A percentile compares a stretch with the other conserved stretches of the same genome.
These are phyloP conservation scores for Chinchilla lanigera DNA, from an alignment of 2,113 vertebrate genomes.

Conservation along the genomic window DNA sequence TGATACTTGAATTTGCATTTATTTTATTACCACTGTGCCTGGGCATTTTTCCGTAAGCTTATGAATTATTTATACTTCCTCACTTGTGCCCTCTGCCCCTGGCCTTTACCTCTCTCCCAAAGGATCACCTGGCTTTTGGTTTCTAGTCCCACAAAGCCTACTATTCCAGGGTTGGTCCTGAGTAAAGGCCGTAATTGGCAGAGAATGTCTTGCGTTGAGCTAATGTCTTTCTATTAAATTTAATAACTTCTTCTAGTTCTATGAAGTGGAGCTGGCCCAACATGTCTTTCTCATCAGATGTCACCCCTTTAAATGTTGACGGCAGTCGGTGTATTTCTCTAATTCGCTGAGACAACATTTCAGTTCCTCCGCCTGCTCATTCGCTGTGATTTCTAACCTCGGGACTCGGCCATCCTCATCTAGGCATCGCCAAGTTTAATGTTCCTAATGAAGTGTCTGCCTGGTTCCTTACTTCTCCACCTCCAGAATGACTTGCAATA, in stretches of 20 bases:
- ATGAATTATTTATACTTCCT: slow-evolving; percentile 25
- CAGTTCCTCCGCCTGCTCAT: neutral
- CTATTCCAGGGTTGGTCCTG: neutral
- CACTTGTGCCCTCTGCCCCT: neutral
- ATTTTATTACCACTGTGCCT: neutral
- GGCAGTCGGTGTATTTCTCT: neutral
- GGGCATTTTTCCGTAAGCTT: neutral
- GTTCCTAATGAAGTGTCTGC: neutral
- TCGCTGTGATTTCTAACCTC: neutral
- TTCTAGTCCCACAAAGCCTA: neutral
- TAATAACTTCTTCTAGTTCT: neutral
- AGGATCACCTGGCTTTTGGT: neutral
- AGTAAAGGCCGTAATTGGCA: neutral
- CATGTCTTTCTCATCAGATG: neutral
- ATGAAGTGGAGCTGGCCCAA: neutral
- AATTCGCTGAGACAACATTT: neutral
- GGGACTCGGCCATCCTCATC: neutral
- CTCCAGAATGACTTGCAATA: neutral
- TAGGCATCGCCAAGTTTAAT: neutral
- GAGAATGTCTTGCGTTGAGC: neutral
- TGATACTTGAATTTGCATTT: neutral
- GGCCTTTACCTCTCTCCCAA: neutral
- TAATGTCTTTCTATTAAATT: neutral
- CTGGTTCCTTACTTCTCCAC: neutral
- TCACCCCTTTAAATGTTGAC: neutral